A percentile compares a stretch with the other conserved stretches of the same genome.
Evolutionary conservation across 1,140 invertebrate species (phyloP).

Genomic region (Brachionus manjavacas): DNA sequence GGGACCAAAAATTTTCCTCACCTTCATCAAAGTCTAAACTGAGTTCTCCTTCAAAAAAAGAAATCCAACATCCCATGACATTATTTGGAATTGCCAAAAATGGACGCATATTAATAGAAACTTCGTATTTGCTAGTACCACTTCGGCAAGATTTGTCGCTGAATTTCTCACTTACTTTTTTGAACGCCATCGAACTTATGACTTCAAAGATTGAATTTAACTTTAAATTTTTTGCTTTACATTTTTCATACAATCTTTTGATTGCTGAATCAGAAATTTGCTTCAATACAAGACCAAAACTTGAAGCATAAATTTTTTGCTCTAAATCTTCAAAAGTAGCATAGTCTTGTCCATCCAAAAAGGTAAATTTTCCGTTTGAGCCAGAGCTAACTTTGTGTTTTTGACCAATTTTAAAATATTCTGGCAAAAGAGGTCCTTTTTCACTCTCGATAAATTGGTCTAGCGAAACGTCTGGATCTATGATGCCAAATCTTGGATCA

Average conservation of each 20-base stretch:
- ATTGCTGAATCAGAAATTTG: background rate
- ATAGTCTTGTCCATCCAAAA: background rate
- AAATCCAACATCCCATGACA: slow-evolving; percentile 5
- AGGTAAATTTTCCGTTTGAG: background rate
- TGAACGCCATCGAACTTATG: background rate
- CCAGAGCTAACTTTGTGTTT: background rate
- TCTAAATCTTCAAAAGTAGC: background rate
- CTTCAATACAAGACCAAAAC: background rate
- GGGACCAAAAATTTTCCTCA: background rate
- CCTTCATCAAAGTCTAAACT: background rate
- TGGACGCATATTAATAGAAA: background rate
- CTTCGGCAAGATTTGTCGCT: background rate
- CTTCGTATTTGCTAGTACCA: background rate
- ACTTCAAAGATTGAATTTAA: background rate
- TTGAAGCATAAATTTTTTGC: background rate
- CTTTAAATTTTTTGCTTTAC: background rate
- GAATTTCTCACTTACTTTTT: background rate
- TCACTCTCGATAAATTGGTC: background rate
- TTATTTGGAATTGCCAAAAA: background rate
- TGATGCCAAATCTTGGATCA: background rate
- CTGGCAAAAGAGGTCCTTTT: background rate
- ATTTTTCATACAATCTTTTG: background rate
- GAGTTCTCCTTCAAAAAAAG: background rate
- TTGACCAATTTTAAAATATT: background rate
- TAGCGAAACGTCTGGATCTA: background rate